Conservation (phyloP, 2,113 vertebrate species). For the Rynchops niger region DNA sequence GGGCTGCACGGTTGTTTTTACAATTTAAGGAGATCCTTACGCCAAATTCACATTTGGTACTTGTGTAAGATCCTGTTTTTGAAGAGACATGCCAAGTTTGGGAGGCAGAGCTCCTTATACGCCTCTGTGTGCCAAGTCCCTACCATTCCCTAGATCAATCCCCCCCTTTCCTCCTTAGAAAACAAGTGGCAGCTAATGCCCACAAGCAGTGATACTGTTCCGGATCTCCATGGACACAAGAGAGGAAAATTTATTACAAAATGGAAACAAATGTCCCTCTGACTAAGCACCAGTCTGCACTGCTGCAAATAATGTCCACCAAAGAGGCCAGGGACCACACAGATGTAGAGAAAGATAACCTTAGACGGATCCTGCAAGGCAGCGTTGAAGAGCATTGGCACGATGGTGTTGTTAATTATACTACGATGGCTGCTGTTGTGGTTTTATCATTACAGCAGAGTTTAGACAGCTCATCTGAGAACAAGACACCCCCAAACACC, state of each 20-base stretch:
- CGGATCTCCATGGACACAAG: background rate
- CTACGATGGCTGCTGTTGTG: background rate
- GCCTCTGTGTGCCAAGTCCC: background rate
- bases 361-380: background rate
- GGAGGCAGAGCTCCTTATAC: background rate
- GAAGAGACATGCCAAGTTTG: background rate
- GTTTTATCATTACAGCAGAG: background rate
- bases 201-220: background rate
- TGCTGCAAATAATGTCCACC: background rate
- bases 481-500: background rate
- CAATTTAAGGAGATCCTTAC: background rate
- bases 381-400: background rate
- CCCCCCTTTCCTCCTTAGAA: background rate
- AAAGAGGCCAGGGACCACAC: background rate
- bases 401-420: background rate
- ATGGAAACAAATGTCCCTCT: background rate
- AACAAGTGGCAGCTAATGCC: background rate
- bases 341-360: background rate
- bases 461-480: background rate
- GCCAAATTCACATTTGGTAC: background rate
- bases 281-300: background rate
- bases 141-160: background rate
- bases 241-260: background rate
- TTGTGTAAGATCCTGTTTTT: background rate
- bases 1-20: background rate